These are phyloP conservation scores for Drosophila acutilabella DNA, from an alignment of 2,888 invertebrate species.

Conservation along the genomic window DNA sequence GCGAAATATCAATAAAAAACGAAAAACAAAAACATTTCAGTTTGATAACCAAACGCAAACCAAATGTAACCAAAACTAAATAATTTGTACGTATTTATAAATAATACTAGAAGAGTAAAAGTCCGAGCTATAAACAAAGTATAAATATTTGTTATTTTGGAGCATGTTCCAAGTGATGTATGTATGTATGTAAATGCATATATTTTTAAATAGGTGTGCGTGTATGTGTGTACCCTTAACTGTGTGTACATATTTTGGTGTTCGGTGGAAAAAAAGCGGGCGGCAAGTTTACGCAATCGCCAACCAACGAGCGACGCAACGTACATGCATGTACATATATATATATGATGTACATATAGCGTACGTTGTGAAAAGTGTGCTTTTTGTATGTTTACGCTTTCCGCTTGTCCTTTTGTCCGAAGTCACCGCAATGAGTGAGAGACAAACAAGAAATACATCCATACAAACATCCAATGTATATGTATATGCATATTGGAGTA, in stretches of 20 bases:
- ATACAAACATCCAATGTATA: conserved; percentile 15
- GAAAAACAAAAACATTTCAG: conserved; percentile 68
- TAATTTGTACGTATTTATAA: conserved; percentile 49
- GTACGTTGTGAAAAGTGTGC: conserved; percentile 77
- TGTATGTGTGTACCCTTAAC: conserved; percentile 44
- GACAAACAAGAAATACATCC: conserved; percentile 65
- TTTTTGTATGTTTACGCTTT: conserved; percentile 74
- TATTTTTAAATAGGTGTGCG: conserved; percentile 8
- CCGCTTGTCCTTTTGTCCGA: conserved; percentile 51
- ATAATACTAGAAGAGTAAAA: conserved; percentile 34
- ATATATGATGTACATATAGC: conserved; percentile 44
- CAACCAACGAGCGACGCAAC: conserved; percentile 54
- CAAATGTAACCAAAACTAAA: conserved; percentile 51
- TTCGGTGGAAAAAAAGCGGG: conserved; percentile 79
- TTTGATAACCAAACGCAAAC: conserved; percentile 62
- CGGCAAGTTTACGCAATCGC: conserved; percentile 81
- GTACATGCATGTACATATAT: conserved; percentile 22
- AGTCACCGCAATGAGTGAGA: conserved; percentile 54
- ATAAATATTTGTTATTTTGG: conserved; percentile 66
- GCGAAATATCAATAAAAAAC: conserved; percentile 56
- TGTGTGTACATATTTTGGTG: conserved; percentile 77
- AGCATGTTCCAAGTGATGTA: conserved; percentile 62
- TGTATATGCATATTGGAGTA: conserved; percentile 12
- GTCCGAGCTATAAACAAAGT: conserved; percentile 25
- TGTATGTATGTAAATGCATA: conserved; percentile 27